Percentiles rank a stretch among this genome's conserved stretches.
phyloP scores from a whole-genome alignment of 2,888 invertebrate genomes.

The Drosophila bunnanda region DNA sequence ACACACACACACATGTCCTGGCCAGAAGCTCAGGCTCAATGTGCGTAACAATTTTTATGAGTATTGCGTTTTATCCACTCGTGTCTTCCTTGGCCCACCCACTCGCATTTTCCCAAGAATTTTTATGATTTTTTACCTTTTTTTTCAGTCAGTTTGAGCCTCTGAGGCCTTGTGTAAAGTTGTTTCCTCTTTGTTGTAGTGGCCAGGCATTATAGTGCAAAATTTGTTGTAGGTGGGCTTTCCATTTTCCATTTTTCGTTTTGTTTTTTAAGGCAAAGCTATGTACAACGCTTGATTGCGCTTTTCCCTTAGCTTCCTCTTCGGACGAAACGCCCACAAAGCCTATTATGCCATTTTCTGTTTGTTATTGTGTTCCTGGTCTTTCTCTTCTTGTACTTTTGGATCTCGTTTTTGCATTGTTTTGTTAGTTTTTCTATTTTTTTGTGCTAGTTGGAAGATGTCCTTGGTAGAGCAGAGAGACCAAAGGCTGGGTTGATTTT shows the following conservation, averaged over 20 bases:
- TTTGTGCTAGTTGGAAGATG: conserved; percentile 9
- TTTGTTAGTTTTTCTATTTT: conserved; percentile 5
- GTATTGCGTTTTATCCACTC: conserved; percentile 62
- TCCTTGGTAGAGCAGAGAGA: conserved; percentile 16
- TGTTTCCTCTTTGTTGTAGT: conserved; percentile 34
- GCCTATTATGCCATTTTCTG: conserved; percentile 54
- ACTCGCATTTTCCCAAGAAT: conserved; percentile 36
- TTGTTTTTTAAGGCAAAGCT: conserved; percentile 59
- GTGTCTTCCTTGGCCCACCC: conserved; percentile 16
- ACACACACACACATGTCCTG: conserved; percentile 24
- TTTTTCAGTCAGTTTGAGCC: conserved; percentile 30
- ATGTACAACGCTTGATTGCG: conserved; percentile 51
- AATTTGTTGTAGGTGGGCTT: conserved; percentile 51
- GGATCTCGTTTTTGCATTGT: conserved; percentile 8
- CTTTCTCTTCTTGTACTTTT: conserved; percentile 27
- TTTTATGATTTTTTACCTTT: conserved; percentile 72
- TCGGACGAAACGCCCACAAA: conserved; percentile 32
- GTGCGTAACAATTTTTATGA: conserved; percentile 78
- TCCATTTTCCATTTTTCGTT: conserved; percentile 27
- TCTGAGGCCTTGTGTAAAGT: conserved; percentile 37
- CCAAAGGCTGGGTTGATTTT: conserved; percentile 13
- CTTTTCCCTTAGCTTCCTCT: conserved; percentile 27
- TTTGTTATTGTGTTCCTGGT: conserved; percentile 48
- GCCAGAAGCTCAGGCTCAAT: conserved; percentile 58
- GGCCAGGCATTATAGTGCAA: conserved; percentile 47